phyloP scores from a whole-genome alignment of 2,888 invertebrate genomes.

The Drosophila subsilvestris region DNA sequence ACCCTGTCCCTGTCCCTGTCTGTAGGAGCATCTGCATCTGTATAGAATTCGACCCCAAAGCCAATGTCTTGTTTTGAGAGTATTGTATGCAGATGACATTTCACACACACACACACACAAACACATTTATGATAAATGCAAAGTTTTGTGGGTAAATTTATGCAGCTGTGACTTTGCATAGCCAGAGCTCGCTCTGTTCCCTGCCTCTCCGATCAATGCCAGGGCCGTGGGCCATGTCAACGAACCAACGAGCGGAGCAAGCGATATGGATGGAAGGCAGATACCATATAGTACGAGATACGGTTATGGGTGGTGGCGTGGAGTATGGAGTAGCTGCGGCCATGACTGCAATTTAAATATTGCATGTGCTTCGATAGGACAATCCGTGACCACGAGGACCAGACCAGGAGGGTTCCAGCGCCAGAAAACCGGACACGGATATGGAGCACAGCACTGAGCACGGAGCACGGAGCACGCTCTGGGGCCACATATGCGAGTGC shows the following conservation, averaged over 20 bases:
- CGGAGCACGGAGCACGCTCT: constrained; percentile 4
- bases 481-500: constrained; percentile 61
- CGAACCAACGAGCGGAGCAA: constrained; percentile 30
- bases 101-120: neutral
- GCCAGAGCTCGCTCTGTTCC: constrained; percentile 4
- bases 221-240: constrained; percentile 76
- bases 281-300: constrained; percentile 32
- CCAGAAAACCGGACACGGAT: constrained; percentile 17
- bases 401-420: constrained; percentile 10
- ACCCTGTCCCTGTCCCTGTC: neutral
- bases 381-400: constrained; percentile 37
- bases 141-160: constrained; percentile 44
- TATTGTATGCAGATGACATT: constrained; percentile 30
- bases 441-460: constrained; percentile 16
- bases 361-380: constrained; percentile 58
- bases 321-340: constrained; percentile 35
- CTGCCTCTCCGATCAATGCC: constrained; percentile 68
- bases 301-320: constrained; percentile 43
- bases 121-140: constrained; percentile 49
- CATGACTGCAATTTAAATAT: constrained; percentile 71
- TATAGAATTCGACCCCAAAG: neutral
- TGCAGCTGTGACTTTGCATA: constrained; percentile 45
- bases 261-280: constrained; percentile 33
- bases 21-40: neutral
- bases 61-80: constrained; percentile 23